Conservation (phyloP, 1,140 invertebrate genomes). For the Penaeus japonicus region DNA sequence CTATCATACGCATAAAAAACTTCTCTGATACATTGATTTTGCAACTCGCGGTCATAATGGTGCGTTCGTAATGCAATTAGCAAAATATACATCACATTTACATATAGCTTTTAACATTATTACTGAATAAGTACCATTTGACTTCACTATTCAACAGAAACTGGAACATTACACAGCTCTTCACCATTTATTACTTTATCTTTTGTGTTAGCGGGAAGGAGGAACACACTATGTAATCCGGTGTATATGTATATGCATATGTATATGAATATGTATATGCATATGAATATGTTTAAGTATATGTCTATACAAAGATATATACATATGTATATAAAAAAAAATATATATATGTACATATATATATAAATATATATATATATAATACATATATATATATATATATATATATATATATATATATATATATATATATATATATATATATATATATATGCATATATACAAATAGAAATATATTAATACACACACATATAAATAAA, state of each 20-base stretch:
- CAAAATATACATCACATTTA: no score
- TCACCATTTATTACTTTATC: no score
- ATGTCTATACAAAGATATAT: not conserved
- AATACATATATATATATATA: not conserved
- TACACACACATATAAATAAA: not conserved
- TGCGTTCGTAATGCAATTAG: no score
- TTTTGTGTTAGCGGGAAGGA: no score
- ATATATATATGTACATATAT: conserved; percentile 24
- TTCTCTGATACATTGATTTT: no score
- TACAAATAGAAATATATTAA: not conserved
- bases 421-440: not conserved
- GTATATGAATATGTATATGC: not conserved
- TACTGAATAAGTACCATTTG: no score
- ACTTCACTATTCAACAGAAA: no score
- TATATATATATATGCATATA: not conserved
- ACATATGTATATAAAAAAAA: conserved; percentile 6
- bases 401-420: not conserved
- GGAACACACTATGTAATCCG: no score
- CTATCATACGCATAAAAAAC: no score
- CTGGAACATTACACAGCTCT: no score
- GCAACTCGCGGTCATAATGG: no score
- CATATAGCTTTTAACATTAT: no score
- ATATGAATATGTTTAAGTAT: not conserved
- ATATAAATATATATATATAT: not conserved
- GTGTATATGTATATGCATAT: not conserved